These are phyloP conservation scores for Desmophyllum pertusum DNA, from an alignment of 92 coral and sea anemone genomes.

Conservation along the genomic window DNA sequence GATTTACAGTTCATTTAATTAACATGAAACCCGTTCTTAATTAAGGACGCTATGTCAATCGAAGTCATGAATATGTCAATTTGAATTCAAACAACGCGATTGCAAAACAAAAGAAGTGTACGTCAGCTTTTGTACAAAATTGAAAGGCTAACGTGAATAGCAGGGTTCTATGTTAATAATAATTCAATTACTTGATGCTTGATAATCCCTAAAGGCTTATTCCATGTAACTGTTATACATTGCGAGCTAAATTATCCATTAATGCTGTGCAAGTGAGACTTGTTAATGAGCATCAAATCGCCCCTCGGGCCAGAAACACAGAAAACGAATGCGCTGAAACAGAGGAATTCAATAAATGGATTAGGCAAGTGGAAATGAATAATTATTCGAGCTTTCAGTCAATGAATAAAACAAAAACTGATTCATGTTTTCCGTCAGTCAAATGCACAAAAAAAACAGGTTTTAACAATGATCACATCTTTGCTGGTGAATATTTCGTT, in stretches of 20 bases:
- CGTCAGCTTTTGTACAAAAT: background rate
- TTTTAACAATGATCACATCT: no score
- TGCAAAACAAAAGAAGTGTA: background rate
- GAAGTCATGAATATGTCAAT: background rate
- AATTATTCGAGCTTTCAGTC: no score
- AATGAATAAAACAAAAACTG: no score
- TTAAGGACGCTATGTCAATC: background rate
- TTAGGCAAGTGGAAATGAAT: background rate
- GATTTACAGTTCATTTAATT: background rate
- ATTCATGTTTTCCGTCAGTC: no score
- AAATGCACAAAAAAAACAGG: no score
- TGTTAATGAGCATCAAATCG: background rate
- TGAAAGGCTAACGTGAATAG: background rate
- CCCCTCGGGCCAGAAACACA: background rate
- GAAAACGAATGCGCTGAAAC: background rate
- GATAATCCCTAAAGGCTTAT: background rate
- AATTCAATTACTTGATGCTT: background rate
- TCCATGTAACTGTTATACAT: background rate
- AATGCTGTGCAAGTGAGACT: background rate
- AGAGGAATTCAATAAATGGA: background rate
- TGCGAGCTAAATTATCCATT: background rate
- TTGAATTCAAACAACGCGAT: background rate
- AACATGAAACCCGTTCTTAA: background rate
- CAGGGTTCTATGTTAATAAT: background rate
- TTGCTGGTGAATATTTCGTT: no score